Conservation (phyloP, 35 echinoderm and acorn worm genomes). For the Lytechinus pictus region DNA sequence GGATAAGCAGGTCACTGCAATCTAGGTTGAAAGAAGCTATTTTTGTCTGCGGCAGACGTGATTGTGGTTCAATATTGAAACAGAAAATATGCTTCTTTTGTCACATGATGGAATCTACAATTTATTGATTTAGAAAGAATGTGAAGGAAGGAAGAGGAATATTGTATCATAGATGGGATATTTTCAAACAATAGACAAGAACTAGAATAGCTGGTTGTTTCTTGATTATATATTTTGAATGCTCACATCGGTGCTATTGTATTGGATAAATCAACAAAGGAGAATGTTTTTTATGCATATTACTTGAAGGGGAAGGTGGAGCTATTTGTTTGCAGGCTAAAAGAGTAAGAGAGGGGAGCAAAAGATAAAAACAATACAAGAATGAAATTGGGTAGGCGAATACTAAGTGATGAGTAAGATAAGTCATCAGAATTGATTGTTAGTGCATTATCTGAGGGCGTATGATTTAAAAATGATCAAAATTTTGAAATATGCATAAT, state of each 20-base stretch:
- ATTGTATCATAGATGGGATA: background rate
- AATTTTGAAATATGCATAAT: background rate
- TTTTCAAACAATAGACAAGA: background rate
- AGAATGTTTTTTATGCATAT: background rate
- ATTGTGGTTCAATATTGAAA: background rate
- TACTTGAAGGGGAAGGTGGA: background rate
- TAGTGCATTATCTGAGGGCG: background rate
- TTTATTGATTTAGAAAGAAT: background rate
- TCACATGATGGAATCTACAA: background rate
- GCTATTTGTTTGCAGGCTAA: background rate
- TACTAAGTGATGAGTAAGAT: too few relatives aligned
- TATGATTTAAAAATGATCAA: background rate
- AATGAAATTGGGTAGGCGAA: too few relatives aligned
- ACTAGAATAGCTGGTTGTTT: background rate
- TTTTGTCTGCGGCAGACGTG: background rate
- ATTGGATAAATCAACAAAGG: background rate
- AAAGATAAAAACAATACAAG: background rate
- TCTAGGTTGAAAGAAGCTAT: background rate
- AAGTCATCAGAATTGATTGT: background rate
- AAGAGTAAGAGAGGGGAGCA: background rate
- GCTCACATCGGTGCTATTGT: background rate
- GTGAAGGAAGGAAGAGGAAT: background rate
- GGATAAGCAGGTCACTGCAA: background rate
- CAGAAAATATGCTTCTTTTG: background rate
- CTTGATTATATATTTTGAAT: background rate